phyloP scores from a whole-genome alignment of 2,113 vertebrate species.

The Nasalis larvatus region DNA sequence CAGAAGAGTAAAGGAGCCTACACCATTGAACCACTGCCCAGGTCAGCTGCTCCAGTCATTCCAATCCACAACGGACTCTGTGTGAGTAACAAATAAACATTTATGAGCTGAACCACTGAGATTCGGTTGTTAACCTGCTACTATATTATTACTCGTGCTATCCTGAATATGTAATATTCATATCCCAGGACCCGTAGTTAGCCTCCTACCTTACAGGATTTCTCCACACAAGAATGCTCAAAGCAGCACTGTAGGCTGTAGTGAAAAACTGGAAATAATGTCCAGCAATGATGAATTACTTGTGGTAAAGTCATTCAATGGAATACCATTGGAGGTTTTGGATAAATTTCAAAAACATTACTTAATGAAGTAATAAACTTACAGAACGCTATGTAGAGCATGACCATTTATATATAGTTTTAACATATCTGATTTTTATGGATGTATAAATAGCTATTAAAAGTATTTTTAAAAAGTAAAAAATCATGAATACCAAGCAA shows the following conservation, averaged over 20 bases:
- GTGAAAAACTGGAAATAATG: background rate
- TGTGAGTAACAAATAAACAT: background rate
- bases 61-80: background rate
- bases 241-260: background rate
- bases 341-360: background rate
- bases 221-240: background rate
- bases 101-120: background rate
- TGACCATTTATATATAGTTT: background rate
- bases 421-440: background rate
- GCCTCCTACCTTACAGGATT: background rate
- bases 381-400: background rate
- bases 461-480: background rate
- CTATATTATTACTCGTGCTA: background rate
- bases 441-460: background rate
- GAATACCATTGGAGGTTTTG: background rate
- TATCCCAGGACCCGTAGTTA: background rate
- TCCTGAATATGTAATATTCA: background rate
- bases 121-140: background rate
- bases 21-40: background rate
- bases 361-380: background rate
- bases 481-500: background rate
- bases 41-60: background rate
- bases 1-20: background rate
- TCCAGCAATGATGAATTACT: background rate
- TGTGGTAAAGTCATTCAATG: background rate